Evolutionary conservation across 2,797 vertebrate species (phyloP).

Genomic region (Alcedo atthis): DNA sequence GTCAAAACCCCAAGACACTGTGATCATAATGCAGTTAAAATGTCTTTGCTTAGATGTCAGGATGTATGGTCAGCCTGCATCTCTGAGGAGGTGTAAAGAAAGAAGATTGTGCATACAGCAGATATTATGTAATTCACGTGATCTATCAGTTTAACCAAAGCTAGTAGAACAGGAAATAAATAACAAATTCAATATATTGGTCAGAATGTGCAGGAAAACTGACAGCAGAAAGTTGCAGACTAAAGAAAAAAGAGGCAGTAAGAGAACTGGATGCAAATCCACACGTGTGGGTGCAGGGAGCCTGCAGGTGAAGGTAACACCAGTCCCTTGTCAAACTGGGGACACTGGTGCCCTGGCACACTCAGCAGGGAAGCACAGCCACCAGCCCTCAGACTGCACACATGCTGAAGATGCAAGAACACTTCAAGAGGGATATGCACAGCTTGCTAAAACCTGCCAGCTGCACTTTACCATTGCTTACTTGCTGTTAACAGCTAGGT

Average conservation of each 20-base stretch:
- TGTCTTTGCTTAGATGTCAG: neutral
- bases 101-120: neutral
- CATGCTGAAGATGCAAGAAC: neutral
- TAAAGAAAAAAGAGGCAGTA: neutral
- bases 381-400: neutral
- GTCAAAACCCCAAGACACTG: neutral
- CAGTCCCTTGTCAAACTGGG: neutral
- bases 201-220: neutral
- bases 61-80: neutral
- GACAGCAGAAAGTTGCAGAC: neutral
- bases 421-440: neutral
- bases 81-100: neutral
- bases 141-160: neutral
- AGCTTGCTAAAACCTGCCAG: neutral
- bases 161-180: neutral
- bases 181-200: neutral
- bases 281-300: neutral
- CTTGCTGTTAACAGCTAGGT: neutral
- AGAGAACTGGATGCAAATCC: neutral
- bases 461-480: neutral
- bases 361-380: neutral
- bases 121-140: neutral
- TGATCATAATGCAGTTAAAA: neutral
- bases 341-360: neutral
- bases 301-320: rapidly evolving